Base-by-base conservation (phyloP, 2,888 invertebrate species). In the Boloria euphrosyne region DNA sequence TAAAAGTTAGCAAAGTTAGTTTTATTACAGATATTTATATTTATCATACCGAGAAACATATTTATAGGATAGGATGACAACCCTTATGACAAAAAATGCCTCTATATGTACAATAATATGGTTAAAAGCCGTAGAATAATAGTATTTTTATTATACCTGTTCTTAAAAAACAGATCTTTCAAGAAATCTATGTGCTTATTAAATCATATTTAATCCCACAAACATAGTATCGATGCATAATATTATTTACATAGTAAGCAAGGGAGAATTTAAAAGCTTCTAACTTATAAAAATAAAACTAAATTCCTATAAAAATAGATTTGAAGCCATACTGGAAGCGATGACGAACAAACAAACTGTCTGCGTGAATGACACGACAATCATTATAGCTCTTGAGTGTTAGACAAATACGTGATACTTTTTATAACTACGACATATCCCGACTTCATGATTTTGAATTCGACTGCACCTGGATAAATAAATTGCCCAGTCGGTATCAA, bases 301-400 rank as follows among this genome's bases (percentile, higher is more conserved):
- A 4, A 59, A 10, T 17, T 59, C 3, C 22, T 22, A 59, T 50
- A 54, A 55, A 61, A 49, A 65, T 55, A 61, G 46, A 43, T 49
- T 49, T 44, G 16, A 53, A 47, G 17, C 27, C 44, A 14, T 66
- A 61, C 43, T 62, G 61, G 55, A 13, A 44, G 62, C 51, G 66
- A 27, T 46, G 61, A 66, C 55, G 27, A 62, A 62, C 50, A 66
- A 57, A 62, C 55, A 13, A 57, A 50, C 66, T 13, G 51, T 54
- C 54, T 59, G 13, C 38, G 22, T 62, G 62, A 62, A 27, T 46
- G 59, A 55, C 55, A 44, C 64, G 46, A 59, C 55, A 50, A 52
- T 44, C 13, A n/a, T 18, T 17, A 22, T 38, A 65, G 47, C 31
- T 13, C 58, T 43, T 44, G 61, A 62, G 17, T 46, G 61, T 50